These are phyloP conservation scores for Pogoniulus pusillus DNA, from an alignment of 2,797 vertebrate genomes.

Conservation along the genomic window DNA sequence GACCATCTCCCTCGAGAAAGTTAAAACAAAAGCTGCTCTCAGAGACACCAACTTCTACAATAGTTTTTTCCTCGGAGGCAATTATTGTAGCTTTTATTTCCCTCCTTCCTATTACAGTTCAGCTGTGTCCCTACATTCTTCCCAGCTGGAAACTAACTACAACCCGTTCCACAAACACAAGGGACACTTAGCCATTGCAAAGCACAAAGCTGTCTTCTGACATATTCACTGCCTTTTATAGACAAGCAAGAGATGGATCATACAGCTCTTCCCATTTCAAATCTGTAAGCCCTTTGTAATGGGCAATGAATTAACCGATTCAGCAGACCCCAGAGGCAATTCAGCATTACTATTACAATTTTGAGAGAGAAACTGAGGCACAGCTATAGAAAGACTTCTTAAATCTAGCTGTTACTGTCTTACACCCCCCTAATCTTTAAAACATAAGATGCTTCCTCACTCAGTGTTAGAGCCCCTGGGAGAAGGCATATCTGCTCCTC, in stretches of 20 bases:
- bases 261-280: slow-evolving; percentile 15
- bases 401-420: background rate
- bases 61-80: background rate
- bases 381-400: background rate
- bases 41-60: slow-evolving; percentile 6
- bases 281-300: slow-evolving; percentile 52
- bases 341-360: background rate
- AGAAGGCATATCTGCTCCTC: slow-evolving; percentile 6
- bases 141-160: background rate
- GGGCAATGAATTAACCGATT: slow-evolving; percentile 52
- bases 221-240: slow-evolving; percentile 11
- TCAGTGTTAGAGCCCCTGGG: slow-evolving; percentile 11
- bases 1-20: background rate
- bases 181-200: background rate
- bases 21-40: slow-evolving; percentile 37
- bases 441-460: slow-evolving; percentile 46
- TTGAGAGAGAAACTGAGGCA: slow-evolving; percentile 60
- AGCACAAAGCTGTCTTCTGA: slow-evolving; percentile 43
- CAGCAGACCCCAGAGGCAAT: background rate
- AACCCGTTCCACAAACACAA: slow-evolving; percentile 9
- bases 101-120: background rate
- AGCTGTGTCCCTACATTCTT: background rate
- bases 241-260: slow-evolving; percentile 10
- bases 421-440: slow-evolving; percentile 22
- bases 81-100: slow-evolving; percentile 23